Evolutionary conservation across 2,113 vertebrate genomes (phyloP), one percentile per base, ranked within the genome.

Genomic region (Tonatia bakeri): DNA sequence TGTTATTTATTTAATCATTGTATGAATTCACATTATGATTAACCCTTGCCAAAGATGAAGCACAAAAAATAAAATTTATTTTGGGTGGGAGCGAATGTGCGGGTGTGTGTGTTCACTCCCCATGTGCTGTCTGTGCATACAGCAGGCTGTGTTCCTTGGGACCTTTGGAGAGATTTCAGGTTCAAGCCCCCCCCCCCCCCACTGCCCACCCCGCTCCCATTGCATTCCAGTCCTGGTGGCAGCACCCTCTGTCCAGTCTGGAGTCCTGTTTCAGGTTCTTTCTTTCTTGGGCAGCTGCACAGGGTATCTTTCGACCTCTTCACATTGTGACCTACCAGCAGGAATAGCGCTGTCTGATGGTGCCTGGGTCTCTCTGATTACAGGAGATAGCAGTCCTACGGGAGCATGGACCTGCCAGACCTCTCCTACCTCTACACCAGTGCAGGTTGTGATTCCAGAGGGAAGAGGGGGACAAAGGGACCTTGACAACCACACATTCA

Each of bases 51-150:
- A 93, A 65, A 5, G 64, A 38, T 70, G n/a, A 73, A 65, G 61
- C 91, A 31, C 54, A 38, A 92, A 86, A 88, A 95, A 94, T 95
- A 88, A 97, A 92, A 28, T 85, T 79, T 75, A 84, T 83, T 96
- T 95, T 67, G 33, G 43, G 84, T 89, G 93, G 67, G 36, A 38
- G 17, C 82, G 59, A 40, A 59, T 94, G 40, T 87, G 22, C 22
- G 52, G 61, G 28, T 59, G 50, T 70, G 15, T 90, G 31, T 67
- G 13, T 92, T 91, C 7, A 59, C 24, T 12, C 4, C 28, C 16
- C 47, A 28, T 0, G 2, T 4, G 4, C 56, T 87, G 19, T 83
- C 67, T 72, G 1, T 9, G 14, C 24, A 56, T 52, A 92, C 7
- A 87, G 19, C 22, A 19, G 76, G 17, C 65, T 76, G 7, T 33